A percentile compares a stretch with the other conserved stretches of the same genome.
Evolutionary conservation across 2,797 vertebrate species (phyloP).

Genomic region (Dallia pectoralis): DNA sequence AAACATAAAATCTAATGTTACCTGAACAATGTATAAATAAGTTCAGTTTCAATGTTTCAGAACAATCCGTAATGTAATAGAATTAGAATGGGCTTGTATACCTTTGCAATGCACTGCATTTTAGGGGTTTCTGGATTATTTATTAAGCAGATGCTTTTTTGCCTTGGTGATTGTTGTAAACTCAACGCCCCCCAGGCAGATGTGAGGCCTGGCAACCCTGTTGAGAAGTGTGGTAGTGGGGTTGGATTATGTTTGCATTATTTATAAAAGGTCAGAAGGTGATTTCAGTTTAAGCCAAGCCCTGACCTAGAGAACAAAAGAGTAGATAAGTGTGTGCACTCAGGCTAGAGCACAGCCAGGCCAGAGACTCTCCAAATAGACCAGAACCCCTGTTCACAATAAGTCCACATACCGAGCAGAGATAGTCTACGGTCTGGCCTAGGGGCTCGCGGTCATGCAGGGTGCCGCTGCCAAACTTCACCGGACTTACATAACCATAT

Average conservation of each 20-base stretch:
- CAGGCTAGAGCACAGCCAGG: conserved; percentile 27
- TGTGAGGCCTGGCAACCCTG: no score
- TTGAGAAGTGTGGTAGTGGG: not conserved
- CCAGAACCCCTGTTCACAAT: conserved; percentile 51
- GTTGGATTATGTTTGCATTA: not conserved
- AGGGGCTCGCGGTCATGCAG: conserved; percentile 27
- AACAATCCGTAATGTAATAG: no score
- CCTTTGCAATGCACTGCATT: no score
- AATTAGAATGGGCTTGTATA: no score
- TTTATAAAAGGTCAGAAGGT: conserved; percentile 1
- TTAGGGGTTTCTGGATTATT: no score
- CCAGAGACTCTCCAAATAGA: conserved; percentile 53
- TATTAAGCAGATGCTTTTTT: no score
- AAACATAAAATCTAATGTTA: no score
- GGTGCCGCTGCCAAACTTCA: not conserved
- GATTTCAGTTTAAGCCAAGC: conserved; percentile 32
- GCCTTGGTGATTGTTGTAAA: no score
- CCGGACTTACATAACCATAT: not conserved
- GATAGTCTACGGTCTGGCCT: conserved; percentile 21
- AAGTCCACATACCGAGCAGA: conserved; percentile 43
- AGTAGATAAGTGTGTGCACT: not conserved
- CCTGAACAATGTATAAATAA: no score
- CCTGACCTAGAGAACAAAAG: conserved; percentile 26
- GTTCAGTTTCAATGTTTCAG: no score
- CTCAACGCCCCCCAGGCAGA: no score